These are phyloP conservation scores for Hoplias malabaricus DNA, from an alignment of 2,113 vertebrate species.

Conservation along the genomic window DNA sequence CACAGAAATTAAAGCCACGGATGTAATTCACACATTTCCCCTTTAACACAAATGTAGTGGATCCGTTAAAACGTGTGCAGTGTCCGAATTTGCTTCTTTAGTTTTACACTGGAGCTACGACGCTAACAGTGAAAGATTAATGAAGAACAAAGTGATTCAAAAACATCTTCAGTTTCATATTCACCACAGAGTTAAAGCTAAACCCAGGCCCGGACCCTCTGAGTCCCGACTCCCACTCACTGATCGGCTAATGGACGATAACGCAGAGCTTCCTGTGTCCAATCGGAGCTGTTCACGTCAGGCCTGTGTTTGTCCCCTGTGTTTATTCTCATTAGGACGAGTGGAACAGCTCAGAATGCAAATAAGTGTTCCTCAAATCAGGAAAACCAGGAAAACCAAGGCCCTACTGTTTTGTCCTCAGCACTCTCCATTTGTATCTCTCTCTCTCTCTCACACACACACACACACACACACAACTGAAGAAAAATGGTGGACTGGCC, in stretches of 20 bases:
- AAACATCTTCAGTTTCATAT: neutral
- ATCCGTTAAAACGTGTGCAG: no score
- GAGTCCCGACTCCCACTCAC: neutral
- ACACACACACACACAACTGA: neutral
- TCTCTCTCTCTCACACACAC: neutral
- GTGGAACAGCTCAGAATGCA: neutral
- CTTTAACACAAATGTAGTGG: no score
- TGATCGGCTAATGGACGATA: conserved; percentile 1
- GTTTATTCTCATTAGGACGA: neutral
- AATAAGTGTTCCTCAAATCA: neutral
- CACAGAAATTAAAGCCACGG: neutral
- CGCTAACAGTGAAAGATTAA: no score
- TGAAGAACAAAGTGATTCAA: no score
- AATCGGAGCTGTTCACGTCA: neutral
- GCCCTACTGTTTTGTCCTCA: no score
- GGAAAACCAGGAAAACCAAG: no score
- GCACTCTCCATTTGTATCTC: no score
- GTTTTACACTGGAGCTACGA: no score
- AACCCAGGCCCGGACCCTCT: neutral
- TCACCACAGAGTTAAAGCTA: neutral
- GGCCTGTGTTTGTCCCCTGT: neutral
- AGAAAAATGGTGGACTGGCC: no score
- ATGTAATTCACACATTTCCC: neutral
- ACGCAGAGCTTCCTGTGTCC: conserved; percentile 1
- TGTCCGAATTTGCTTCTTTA: no score